phyloP scores from a whole-genome alignment of 2,888 invertebrate species.

The Sarcophaga variegata region DNA sequence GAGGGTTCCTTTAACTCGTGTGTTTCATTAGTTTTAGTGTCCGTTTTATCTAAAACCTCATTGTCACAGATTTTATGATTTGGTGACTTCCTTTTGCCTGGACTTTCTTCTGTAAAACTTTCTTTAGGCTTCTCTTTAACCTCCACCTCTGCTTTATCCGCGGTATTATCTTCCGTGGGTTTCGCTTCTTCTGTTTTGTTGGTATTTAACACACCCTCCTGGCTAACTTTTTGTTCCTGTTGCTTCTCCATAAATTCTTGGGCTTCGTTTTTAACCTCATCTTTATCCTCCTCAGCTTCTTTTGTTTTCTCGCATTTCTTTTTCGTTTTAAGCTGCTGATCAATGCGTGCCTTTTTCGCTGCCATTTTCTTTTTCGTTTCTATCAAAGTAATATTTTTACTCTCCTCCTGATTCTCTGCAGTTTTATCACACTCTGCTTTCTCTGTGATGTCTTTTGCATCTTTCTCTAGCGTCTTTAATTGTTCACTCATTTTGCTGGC shows the following conservation, averaged over 20 bases:
- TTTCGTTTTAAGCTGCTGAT: slow-evolving; percentile 70
- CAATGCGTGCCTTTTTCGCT: slow-evolving; percentile 70
- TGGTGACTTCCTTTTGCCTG: slow-evolving; percentile 58
- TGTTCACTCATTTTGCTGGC: neutral
- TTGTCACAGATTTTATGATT: slow-evolving; percentile 49
- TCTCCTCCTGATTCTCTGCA: neutral
- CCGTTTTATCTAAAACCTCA: neutral
- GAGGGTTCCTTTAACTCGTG: neutral
- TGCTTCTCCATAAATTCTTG: neutral
- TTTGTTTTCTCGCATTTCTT: slow-evolving; percentile 71
- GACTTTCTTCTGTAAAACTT: neutral
- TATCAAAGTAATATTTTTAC: slow-evolving; percentile 11
- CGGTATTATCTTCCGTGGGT: neutral
- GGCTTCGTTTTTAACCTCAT: neutral
- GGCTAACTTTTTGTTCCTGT: neutral
- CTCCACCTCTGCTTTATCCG: neutral
- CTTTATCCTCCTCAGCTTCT: slow-evolving; percentile 20
- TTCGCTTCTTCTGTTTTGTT: neutral
- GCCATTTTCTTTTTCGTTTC: slow-evolving; percentile 70
- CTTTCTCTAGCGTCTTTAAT: neutral
- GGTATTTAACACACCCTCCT: neutral
- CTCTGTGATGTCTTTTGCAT: neutral
- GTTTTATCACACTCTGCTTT: neutral
- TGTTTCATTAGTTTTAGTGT: neutral
- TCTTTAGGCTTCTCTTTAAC: neutral